A percentile compares a stretch with the other conserved stretches of the same genome.
phyloP scores from a whole-genome alignment of 53 echinoderm and acorn worm species.

The Stichopus horrens region DNA sequence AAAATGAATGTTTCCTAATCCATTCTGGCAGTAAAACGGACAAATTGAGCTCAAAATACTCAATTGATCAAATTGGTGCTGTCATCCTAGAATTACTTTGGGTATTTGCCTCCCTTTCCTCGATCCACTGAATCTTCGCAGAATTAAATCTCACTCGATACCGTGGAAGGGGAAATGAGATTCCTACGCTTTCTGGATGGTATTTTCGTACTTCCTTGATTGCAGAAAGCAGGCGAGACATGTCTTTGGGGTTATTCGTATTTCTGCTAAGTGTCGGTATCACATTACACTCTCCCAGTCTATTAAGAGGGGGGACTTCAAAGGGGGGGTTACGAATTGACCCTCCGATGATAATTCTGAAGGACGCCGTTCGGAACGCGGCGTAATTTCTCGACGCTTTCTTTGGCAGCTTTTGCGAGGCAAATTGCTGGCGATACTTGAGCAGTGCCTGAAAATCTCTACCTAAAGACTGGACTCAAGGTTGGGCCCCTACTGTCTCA shows the following conservation, averaged over 20 bases:
- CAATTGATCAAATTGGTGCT: not conserved
- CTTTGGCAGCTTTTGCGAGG: no score
- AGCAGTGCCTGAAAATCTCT: no score
- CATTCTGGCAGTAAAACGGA: not conserved
- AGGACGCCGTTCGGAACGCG: no score
- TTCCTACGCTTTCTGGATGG: not conserved
- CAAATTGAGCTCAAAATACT: not conserved
- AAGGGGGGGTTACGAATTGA: not conserved
- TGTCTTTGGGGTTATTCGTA: not conserved
- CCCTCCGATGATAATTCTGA: not conserved
- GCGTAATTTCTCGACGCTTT: no score
- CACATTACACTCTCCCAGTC: not conserved
- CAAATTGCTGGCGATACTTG: no score
- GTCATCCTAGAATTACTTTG: no score
- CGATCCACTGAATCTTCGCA: not conserved
- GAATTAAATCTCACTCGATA: not conserved
- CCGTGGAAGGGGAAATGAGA: not conserved
- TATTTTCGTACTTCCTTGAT: not conserved
- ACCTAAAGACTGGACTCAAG: not conserved
- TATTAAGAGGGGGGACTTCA: not conserved
- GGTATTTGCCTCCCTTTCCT: no score
- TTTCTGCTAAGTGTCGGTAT: not conserved
- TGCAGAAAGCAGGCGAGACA: not conserved
- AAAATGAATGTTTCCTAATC: not conserved
- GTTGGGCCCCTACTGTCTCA: not conserved